phyloP scores from a whole-genome alignment of 2,797 vertebrate genomes.

The Periophthalmus magnuspinnatus region DNA sequence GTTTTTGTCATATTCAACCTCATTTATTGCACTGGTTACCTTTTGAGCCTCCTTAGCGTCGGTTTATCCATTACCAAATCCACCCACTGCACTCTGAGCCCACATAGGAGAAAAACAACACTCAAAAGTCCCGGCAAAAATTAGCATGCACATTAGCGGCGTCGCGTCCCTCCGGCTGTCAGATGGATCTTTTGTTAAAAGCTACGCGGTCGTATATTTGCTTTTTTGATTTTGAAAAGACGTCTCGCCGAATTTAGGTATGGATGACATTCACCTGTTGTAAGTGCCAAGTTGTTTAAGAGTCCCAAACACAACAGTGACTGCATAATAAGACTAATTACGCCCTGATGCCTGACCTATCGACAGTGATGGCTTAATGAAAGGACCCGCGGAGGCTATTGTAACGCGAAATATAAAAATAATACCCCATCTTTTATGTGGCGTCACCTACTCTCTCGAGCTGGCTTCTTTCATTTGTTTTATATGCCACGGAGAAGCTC shows the following conservation, averaged over 20 bases:
- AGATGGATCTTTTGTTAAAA: constrained; percentile 32
- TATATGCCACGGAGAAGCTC: constrained; percentile 13
- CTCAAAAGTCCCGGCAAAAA: constrained; percentile 31
- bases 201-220: constrained; percentile 19
- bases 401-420: constrained; percentile 42
- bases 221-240: constrained; percentile 36
- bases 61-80: constrained; percentile 21
- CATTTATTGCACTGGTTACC: neutral
- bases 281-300: constrained; percentile 52
- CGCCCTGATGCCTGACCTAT: constrained; percentile 28
- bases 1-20: neutral
- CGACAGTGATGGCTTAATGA: constrained; percentile 47
- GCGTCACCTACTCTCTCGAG: constrained; percentile 4
- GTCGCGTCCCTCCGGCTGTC: constrained; percentile 43
- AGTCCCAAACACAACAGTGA: constrained; percentile 52
- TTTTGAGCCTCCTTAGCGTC: neutral
- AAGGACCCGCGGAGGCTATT: constrained; percentile 34
- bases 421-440: constrained; percentile 23
- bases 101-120: constrained; percentile 4
- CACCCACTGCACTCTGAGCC: constrained; percentile 34
- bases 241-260: constrained; percentile 20
- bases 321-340: constrained; percentile 49
- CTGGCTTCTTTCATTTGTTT: constrained; percentile 34
- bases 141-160: constrained; percentile 21
- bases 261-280: constrained; percentile 40